These are phyloP conservation scores for Drosophila neotestacea DNA, from an alignment of 2,888 invertebrate species.

Conservation along the genomic window DNA sequence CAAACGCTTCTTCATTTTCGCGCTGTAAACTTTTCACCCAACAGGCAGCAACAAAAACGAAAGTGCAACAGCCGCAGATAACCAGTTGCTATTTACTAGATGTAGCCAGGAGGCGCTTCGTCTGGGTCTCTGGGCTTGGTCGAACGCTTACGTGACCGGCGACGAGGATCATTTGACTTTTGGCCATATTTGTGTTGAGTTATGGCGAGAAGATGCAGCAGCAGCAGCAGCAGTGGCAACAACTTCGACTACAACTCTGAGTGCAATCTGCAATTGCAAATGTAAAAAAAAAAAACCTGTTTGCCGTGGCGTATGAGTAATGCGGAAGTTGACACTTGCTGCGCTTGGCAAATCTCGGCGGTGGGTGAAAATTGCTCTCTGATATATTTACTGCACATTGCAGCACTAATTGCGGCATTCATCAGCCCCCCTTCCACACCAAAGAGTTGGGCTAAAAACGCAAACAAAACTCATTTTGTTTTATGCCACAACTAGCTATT, in stretches of 20 bases:
- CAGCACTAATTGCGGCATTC: slow-evolving; percentile 65
- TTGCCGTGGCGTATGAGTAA: slow-evolving; percentile 72
- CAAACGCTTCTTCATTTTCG: slow-evolving; percentile 78
- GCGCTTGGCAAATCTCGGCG: slow-evolving; percentile 44
- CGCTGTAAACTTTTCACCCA: slow-evolving; percentile 64
- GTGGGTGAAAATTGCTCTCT: slow-evolving; percentile 71
- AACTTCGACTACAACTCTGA: slow-evolving; percentile 12
- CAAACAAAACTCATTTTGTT: slow-evolving; percentile 50
- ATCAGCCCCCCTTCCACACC: slow-evolving; percentile 24
- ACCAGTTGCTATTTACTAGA: slow-evolving; percentile 57
- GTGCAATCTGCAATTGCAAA: slow-evolving; percentile 18
- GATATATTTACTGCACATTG: slow-evolving; percentile 68
- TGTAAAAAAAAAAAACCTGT: slow-evolving; percentile 58
- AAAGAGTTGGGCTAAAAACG: slow-evolving; percentile 30
- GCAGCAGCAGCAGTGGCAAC: slow-evolving; percentile 28
- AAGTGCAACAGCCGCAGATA: slow-evolving; percentile 64
- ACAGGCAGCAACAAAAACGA: slow-evolving; percentile 63
- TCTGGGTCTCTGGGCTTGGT: slow-evolving; percentile 71
- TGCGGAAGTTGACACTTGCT: slow-evolving; percentile 79
- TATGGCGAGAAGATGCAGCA: slow-evolving; percentile 74
- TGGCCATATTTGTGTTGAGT: slow-evolving; percentile 77
- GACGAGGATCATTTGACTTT: slow-evolving; percentile 76
- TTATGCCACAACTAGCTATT: slow-evolving; percentile 26
- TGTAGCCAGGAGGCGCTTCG: slow-evolving; percentile 37
- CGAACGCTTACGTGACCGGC: slow-evolving; percentile 70